phyloP scores from a whole-genome alignment of 2,888 invertebrate species.

The Rhyacophila evoluta region DNA sequence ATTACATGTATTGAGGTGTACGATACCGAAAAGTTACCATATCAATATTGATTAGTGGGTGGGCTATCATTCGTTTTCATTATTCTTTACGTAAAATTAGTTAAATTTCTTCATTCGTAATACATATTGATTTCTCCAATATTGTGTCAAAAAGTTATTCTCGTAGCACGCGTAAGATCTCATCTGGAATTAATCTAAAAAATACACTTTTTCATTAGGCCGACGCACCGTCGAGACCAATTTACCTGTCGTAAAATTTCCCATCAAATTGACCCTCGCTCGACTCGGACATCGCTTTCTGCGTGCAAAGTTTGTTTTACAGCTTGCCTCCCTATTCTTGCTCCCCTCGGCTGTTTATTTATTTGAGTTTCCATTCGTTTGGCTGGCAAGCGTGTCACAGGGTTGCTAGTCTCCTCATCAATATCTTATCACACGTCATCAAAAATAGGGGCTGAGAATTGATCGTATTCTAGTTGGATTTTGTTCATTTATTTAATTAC shows the following conservation, averaged over 20 bases:
- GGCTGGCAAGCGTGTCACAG: not conserved
- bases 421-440: not conserved
- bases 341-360: slow-evolving; percentile 23
- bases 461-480: too few species aligned
- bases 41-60: too few species aligned
- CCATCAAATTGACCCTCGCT: slow-evolving; percentile 14
- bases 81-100: too few species aligned
- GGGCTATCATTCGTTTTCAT: too few species aligned
- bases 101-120: too few species aligned
- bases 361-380: slow-evolving; percentile 24
- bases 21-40: too few species aligned
- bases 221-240: slow-evolving; percentile 19
- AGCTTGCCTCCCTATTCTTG: not conserved
- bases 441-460: not conserved
- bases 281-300: slow-evolving; percentile 14
- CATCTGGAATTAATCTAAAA: not conserved
- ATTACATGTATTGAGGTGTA: too few species aligned
- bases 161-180: not conserved
- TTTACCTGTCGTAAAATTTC: slow-evolving; percentile 22
- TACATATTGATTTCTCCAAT: too few species aligned
- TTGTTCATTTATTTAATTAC: too few species aligned
- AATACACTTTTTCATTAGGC: slow-evolving; percentile 11
- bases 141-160: too few species aligned
- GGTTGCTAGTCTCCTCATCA: not conserved
- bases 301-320: slow-evolving; percentile 24